These are phyloP conservation scores for Diglossa brunneiventris DNA, from an alignment of 2,113 vertebrate genomes.

Conservation along the genomic window DNA sequence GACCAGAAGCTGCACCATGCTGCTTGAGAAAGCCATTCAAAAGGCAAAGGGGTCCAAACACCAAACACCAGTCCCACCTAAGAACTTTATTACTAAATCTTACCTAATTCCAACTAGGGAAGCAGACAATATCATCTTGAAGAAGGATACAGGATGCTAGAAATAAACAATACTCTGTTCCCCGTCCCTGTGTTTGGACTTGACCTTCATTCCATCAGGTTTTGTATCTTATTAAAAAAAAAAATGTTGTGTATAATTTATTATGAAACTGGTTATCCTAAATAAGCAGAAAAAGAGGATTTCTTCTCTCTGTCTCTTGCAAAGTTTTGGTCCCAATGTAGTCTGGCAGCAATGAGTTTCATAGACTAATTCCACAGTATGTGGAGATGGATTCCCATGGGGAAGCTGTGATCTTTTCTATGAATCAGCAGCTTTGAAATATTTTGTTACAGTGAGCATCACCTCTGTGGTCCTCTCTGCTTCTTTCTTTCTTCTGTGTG, in stretches of 20 bases:
- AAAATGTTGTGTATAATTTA: background rate
- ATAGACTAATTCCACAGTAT: background rate
- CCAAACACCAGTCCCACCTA: background rate
- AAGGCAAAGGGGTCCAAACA: background rate
- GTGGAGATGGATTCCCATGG: background rate
- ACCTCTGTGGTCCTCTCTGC: background rate
- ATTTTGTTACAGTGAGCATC: background rate
- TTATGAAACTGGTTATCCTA: background rate
- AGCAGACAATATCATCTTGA: background rate
- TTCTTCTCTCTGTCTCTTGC: background rate
- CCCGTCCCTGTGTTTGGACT: background rate
- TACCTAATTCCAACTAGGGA: background rate
- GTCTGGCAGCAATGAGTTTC: background rate
- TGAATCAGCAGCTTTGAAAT: background rate
- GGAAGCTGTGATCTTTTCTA: background rate
- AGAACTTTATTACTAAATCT: background rate
- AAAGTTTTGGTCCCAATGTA: background rate
- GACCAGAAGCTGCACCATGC: background rate
- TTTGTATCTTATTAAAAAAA: background rate
- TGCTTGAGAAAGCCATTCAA: background rate
- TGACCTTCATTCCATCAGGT: background rate
- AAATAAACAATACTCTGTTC: background rate
- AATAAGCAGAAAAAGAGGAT: background rate
- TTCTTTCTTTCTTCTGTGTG: background rate
- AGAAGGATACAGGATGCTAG: background rate